A percentile compares a stretch with the other conserved stretches of the same genome.
phyloP scores from a whole-genome alignment of 2,113 vertebrate genomes.

The Chelonoidis abingdonii region DNA sequence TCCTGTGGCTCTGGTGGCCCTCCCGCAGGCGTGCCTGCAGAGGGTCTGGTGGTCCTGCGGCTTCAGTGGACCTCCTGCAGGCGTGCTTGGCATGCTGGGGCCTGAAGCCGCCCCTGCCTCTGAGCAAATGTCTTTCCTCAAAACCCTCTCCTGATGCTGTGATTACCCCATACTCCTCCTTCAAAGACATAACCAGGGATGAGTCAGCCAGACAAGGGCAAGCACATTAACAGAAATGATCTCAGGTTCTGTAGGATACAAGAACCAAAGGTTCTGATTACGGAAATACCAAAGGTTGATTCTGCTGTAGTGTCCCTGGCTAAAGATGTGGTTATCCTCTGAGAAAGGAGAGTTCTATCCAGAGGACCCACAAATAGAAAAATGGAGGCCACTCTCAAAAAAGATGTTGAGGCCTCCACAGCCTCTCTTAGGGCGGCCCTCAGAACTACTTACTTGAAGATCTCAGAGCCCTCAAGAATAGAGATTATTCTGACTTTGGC shows the following conservation, averaged over 20 bases:
- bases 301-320: not conserved
- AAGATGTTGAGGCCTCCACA: not conserved
- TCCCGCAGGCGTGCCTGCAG: too few relatives aligned
- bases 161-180: not conserved
- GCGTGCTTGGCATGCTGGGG: too few relatives aligned
- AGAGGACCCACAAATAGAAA: not conserved
- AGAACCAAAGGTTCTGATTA: not conserved
- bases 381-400: not conserved
- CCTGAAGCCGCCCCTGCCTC: not conserved
- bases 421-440: not conserved
- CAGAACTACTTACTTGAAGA: not conserved
- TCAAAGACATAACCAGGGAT: not conserved
- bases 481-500: not conserved
- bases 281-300: not conserved
- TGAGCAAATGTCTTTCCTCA: not conserved
- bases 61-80: too few relatives aligned
- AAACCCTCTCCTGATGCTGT: not conserved
- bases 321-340: not conserved
- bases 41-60: too few relatives aligned
- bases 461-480: not conserved
- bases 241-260: not conserved
- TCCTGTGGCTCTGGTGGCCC: too few relatives aligned
- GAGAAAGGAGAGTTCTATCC: not conserved
- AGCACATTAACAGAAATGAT: not conserved
- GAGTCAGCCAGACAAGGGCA: not conserved